Base-by-base conservation (phyloP, 2,113 vertebrate species). In the Microcebus griseorufus region DNA sequence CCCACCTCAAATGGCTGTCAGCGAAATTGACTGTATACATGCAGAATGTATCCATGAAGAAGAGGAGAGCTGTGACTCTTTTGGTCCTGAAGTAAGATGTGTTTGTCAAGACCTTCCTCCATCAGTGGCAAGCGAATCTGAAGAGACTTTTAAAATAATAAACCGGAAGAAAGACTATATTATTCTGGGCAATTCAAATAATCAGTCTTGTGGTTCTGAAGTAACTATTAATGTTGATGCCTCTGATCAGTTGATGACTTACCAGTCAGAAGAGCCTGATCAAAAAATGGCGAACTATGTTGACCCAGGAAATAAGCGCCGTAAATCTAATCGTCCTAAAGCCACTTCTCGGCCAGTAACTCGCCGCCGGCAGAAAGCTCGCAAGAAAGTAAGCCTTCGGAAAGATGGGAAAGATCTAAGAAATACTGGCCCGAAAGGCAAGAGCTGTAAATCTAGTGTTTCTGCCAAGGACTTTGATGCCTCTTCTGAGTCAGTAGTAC, bases 161-260 rank as follows among this genome's bases (percentile, higher is more conserved):
- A 99, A 99, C 69, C 87, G 95, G 82, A 99, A 99, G 22, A 99
- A 98, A 98, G 99, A 99, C 75, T 98, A 95, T 84, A 98, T 98
- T 76, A 93, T 97, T 95, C 80, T 98, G 32, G 95, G 98, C 62
- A 99, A 99, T 78, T 97, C 99, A 88, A 95, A 70, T 60, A 97
- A 93, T 78, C 93, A 94, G 18, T 64, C 92, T 72, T 97, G 91
- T 32, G 90, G 93, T 64, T 99, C 99, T 97, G 98, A 98, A 22
- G 96, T 94, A 75, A 89, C 84, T 86, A 90, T 96, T 94, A 90
- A 65, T 70, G 70, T 12, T 37, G 92, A 92, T 89, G 8, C 72
- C 45, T 72, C 96, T 69, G 12, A 76, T 65, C 98, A 99, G 94
- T 98, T 98, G 88, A 93, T 96, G 96, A 55, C 97, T 86, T 97